A percentile compares a stretch with the other conserved stretches of the same genome.
Evolutionary conservation across 2,113 vertebrate genomes (phyloP).

Genomic region (Chionomys nivalis): DNA sequence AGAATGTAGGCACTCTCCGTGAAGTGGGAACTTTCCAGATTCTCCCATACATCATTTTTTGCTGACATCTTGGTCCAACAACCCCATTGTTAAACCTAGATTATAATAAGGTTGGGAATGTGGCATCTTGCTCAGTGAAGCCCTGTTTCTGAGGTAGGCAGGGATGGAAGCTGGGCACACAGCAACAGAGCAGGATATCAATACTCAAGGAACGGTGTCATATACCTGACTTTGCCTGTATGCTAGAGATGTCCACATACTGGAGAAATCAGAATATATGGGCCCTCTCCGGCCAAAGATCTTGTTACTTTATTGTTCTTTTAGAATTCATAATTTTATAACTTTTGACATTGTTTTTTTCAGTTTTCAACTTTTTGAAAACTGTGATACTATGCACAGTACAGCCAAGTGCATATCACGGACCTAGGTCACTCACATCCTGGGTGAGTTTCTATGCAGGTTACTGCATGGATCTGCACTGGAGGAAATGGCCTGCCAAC

Average conservation of each 20-base stretch:
- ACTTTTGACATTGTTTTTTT: background rate
- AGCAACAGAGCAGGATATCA: background rate
- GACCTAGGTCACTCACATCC: background rate
- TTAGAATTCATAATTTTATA: background rate
- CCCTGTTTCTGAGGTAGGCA: background rate
- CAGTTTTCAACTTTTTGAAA: background rate
- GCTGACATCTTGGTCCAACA: background rate
- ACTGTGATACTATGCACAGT: background rate
- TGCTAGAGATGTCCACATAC: background rate
- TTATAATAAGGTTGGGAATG: background rate
- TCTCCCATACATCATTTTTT: background rate
- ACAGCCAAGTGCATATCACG: background rate
- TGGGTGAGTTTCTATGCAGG: background rate
- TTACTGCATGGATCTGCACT: background rate
- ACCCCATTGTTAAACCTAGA: background rate
- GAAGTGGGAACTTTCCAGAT: background rate
- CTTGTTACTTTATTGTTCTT: background rate
- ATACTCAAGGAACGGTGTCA: fast-evolving
- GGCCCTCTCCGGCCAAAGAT: fast-evolving
- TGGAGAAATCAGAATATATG: background rate
- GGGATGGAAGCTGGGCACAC: background rate
- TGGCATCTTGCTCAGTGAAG: background rate
- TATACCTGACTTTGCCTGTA: background rate
- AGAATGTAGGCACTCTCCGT: background rate
- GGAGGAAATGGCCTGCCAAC: background rate